Conservation (phyloP, 1,140 invertebrate species). For the Portunus trituberculatus region DNA sequence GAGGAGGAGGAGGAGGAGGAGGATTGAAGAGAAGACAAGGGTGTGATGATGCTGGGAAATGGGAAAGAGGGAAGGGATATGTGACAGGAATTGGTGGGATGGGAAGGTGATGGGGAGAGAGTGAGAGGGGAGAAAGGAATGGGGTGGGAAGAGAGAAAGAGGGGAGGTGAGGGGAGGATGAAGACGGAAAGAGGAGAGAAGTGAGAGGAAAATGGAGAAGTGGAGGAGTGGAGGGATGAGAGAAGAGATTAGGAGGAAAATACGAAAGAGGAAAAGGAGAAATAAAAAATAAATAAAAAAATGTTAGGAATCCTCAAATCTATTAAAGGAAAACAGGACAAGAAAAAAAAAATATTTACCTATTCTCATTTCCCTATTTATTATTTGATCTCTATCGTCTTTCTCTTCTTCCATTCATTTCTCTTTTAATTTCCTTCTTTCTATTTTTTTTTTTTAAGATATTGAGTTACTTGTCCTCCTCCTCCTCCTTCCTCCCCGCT, state of each 20-base stretch:
- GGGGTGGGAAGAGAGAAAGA: not conserved
- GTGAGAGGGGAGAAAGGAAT: not conserved
- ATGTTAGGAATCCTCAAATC: not conserved
- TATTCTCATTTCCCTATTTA: too few relatives aligned
- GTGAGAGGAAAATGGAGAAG: not conserved
- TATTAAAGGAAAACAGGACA: too few relatives aligned
- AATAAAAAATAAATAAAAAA: not conserved
- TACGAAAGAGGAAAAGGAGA: not conserved
- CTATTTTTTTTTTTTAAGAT: not conserved
- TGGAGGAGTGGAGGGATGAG: too few relatives aligned
- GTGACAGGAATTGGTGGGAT: not conserved
- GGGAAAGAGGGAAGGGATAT: not conserved
- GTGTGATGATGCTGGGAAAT: not conserved
- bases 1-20: not conserved
- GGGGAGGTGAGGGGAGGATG: not conserved
- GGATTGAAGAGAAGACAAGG: not conserved
- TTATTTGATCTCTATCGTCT: too few relatives aligned
- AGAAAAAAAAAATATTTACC: too few relatives aligned
- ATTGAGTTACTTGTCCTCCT: not conserved
- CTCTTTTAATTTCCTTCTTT: not conserved
- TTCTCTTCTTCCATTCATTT: not conserved
- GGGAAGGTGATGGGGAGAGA: not conserved
- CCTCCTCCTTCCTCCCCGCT: not conserved
- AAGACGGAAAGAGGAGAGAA: not conserved
- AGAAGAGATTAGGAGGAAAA: not conserved